Percentiles rank a stretch among this genome's conserved stretches.
Evolutionary conservation across 2,113 vertebrate species (phyloP).

Genomic region (Ciconia maguari): DNA sequence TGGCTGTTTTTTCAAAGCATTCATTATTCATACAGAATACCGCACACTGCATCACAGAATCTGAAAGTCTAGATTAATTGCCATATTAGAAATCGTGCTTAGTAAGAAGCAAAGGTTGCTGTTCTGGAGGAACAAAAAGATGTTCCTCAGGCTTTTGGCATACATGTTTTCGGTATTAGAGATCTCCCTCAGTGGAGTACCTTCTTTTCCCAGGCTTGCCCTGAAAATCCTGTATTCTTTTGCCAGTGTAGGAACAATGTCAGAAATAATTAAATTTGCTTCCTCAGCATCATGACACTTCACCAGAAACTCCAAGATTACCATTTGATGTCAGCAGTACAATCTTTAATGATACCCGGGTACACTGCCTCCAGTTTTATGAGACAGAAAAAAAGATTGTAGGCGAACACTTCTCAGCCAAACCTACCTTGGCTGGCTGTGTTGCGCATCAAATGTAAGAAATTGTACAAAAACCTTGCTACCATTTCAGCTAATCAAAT

Average conservation of each 20-base stretch:
- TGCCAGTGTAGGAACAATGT: neutral
- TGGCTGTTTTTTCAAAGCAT: neutral
- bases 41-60: neutral
- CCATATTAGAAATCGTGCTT: neutral
- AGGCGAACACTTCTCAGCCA: neutral
- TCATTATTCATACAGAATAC: neutral
- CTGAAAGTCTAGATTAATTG: neutral
- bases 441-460: neutral
- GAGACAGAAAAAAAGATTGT: neutral
- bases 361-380: neutral
- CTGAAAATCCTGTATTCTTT: neutral
- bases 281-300: neutral
- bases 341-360: neutral
- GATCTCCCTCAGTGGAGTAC: neutral
- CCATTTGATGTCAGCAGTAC: neutral
- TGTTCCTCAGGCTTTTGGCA: neutral
- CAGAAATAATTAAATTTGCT: neutral
- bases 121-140: neutral
- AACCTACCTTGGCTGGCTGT: neutral
- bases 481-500: slow-evolving; percentile 31
- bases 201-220: neutral
- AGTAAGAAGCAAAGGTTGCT: neutral
- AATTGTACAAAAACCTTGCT: neutral
- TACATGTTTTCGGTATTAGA: neutral
- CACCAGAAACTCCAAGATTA: neutral